Percentiles rank a stretch among this genome's conserved stretches.
These are phyloP conservation scores for Rhodeus uyekii DNA, from an alignment of 2,797 vertebrate genomes.

Conservation along the genomic window DNA sequence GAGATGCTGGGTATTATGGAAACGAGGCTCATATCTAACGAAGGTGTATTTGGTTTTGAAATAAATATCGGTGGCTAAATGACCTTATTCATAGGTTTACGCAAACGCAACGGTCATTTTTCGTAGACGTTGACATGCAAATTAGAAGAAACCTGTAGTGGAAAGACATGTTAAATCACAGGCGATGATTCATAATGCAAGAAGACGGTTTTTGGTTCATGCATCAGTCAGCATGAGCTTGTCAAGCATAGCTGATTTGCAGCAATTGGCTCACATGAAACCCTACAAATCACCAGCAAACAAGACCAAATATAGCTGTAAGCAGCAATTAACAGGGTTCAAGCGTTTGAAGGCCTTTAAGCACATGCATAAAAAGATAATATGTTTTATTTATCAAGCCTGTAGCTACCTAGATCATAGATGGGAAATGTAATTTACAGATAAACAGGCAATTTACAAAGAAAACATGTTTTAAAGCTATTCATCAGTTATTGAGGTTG, in stretches of 20 bases:
- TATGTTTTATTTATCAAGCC: no score
- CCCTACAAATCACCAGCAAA: background rate
- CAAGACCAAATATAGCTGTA: background rate
- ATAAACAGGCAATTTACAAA: no score
- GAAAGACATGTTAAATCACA: conserved; percentile 2
- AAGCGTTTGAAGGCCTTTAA: no score
- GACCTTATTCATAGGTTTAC: background rate
- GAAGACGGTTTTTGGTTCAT: background rate
- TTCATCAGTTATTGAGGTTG: no score
- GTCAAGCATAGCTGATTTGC: background rate
- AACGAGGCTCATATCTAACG: background rate
- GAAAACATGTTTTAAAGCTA: no score
- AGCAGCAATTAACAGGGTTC: no score
- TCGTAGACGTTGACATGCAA: background rate
- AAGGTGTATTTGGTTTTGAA: background rate
- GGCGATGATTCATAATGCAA: conserved; percentile 17
- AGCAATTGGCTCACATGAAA: background rate
- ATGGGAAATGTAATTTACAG: no score
- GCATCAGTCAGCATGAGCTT: background rate
- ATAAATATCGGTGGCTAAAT: background rate
- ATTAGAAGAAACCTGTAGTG: conserved; percentile 1
- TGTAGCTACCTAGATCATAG: no score
- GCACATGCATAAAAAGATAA: no score
- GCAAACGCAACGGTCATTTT: background rate
- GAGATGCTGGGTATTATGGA: conserved; percentile 3